Evolutionary conservation across 53 echinoderm and acorn worm genomes (phyloP), one percentile per base, ranked within the genome.

Genomic region (Paelopatides confundens): DNA sequence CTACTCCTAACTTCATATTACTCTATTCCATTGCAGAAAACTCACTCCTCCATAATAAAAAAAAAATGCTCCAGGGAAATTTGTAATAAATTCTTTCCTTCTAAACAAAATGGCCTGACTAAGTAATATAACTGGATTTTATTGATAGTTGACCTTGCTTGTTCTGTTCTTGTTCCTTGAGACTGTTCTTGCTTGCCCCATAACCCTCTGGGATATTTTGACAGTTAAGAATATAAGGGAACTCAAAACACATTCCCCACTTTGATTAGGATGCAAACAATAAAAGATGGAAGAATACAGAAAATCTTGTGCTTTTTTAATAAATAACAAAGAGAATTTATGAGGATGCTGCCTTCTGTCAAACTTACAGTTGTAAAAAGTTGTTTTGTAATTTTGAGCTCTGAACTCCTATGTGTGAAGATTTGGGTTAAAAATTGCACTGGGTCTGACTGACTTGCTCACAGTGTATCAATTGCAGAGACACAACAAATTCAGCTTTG

Each of bases 1-100:
- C 43, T n/a, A n/a, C 8, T 12, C 43, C 43, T 12, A 39, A 43
- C 43, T 10, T 8, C 43, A 43, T 43, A 43, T 7, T 43, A 8
- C 0, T 43, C 43, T 43, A 8, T 43, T 43, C 12, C 43, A 43
- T 43, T 43, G 43, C 12, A n/a, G n/a, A n/a, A n/a, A 5, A 8
- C 43, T 43, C 8, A 43, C 43, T 43, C 11, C 0, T 8, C 43
- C 11, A 8, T 43, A 12, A 43, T 43, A 43, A 43, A 43, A 43
- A 43, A 43, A 4, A n/a, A n/a, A n/a, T n/a, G 43, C 43, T 43
- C 43, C 43, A 58, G 58, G 74, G 34, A 46, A 24, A 39, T 74
- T 46, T 39, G 74, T 74, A 36, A 43, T 74, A 74, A 74, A 46
- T 74, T 74, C 47, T 43, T 74, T 46, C 40, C 74, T 74, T 39